Evolutionary conservation across 37 sponge, comb jelly and placozoan genomes (phyloP).

Genomic region (Haliclona indistincta): DNA sequence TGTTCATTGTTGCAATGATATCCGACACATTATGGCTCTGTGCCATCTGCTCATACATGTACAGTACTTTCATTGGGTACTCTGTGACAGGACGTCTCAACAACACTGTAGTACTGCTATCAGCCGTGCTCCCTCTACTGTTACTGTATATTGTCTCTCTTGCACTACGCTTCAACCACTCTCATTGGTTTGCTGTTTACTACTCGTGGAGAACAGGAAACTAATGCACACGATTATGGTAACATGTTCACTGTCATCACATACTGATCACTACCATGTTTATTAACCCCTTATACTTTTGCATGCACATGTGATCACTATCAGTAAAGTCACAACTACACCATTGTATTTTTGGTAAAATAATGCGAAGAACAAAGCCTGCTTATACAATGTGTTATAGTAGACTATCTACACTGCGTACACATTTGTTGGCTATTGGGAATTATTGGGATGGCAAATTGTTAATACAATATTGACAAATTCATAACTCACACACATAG

Average conservation of each 20-base stretch:
- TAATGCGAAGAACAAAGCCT: too few species aligned
- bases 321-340: too few species aligned
- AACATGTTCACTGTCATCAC: too few species aligned
- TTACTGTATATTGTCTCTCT: conserved; percentile 55
- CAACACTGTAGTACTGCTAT: conserved; percentile 53
- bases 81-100: conserved; percentile 7
- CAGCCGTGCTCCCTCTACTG: conserved; percentile 46
- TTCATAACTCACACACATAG: neutral
- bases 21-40: conserved; percentile 84
- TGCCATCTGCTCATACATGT: conserved; percentile 77
- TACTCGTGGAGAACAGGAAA: conserved; percentile 39
- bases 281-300: too few species aligned
- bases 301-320: too few species aligned
- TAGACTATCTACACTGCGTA: too few species aligned
- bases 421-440: too few species aligned
- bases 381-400: too few species aligned
- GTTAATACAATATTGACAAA: neutral
- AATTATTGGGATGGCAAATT: neutral
- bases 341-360: too few species aligned
- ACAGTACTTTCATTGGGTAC: conserved; percentile 96
- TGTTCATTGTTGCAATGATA: conserved; percentile 36
- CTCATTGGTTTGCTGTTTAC: conserved; percentile 10
- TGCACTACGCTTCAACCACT: conserved; percentile 52
- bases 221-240: too few species aligned
- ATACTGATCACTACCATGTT: too few species aligned